Evolutionary conservation across 2,888 invertebrate species (phyloP), one percentile per base, ranked within the genome.

Genomic region (Limnephilus lunatus): DNA sequence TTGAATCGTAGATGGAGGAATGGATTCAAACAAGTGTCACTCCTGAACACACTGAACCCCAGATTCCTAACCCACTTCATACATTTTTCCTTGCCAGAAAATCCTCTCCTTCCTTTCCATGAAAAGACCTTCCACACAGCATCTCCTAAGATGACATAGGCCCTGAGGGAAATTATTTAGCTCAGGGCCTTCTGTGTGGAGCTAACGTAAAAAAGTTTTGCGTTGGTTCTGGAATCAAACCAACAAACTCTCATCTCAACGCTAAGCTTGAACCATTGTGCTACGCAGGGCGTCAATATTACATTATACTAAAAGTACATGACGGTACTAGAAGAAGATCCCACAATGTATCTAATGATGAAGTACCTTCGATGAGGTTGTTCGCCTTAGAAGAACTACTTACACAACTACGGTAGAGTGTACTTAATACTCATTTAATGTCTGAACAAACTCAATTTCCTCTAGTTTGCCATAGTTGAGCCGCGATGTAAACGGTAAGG

Each of bases 381-480:
- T 19, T 68, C 25, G 7, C 25, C 25, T n/a, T 68, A 19, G 53
- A 68, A 68, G 25, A 25, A n/a, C 68, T 68, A n/a, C 68, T 68
- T 68, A 68, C 9, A 7, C 0, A 68, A 68, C 68, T 68, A 25
- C 25, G 68, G 25, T 68, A 25, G 68, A 68, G 68, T n/a, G n/a
- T n/a, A n/a, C 25, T 68, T 68, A 68, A 68, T 68, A 68, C 68
- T 68, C n/a, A 68, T n/a, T 68, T 68, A 68, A 68, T 68, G 68
- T n/a, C n/a, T 68, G 68, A 68, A 68, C 68, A n/a, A 68, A 68
- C 68, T 68, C 68, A 68, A 68, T 68, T 68, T 68, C n/a, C 68
- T 68, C 25, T 68, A 68, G 68, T 68, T 68, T 68, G 68, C 68
- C 68, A 68, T 68, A 68, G 68, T 68, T n/a, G n/a, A 68, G 25